Evolutionary conservation across 2,888 invertebrate genomes (phyloP), one percentile per base, ranked within the genome.

Genomic region (Lydus trimaculatus): DNA sequence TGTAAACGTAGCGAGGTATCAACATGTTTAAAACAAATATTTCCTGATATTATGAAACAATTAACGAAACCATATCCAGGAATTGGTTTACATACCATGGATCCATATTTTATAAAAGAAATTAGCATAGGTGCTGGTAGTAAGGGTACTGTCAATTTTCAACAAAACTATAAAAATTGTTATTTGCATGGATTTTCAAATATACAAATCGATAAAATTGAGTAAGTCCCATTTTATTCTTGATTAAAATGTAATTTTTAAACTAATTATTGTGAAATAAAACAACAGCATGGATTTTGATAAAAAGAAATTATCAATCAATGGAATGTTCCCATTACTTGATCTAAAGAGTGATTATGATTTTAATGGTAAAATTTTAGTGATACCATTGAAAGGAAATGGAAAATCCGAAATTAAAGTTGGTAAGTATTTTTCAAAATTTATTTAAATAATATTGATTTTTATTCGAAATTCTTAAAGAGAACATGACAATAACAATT

Each of bases 161-260:
- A 63, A 28, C 73, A 73, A 58, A 64, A 63, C 5, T 70, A 66
- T 61, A 64, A 63, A 23, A 60, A 73, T 36, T 48, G 66, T 5
- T 33, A 39, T 25, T 13, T 70, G 1, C 31, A 23, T 13, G 73
- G 71, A 13, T 63, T 71, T 20, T 58, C 64, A 3, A 63, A n/a
- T 61, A 20, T 33, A 11, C 64, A 48, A 28, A 48, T 67, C 1
- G 58, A 63, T 17, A 48, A 60, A 28, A 52, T 66, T 48, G 62
- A 61, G 72, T 70, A 60, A 72, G 72, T 69, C 0, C 23, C 13
- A 31, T 33, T 20, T 36, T 13, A 13, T 0, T 36, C 5, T 15
- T 36, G 4, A 13, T 4, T 36, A 15, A 36, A 1, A 36, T 15
- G 31, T 11, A n/a, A 11, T 39, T 7, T 52, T 23, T 43, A 9